Percentiles rank a stretch among this genome's conserved stretches.
Evolutionary conservation across 2,888 invertebrate genomes (phyloP).

Genomic region (Teleogryllus oceanicus): DNA sequence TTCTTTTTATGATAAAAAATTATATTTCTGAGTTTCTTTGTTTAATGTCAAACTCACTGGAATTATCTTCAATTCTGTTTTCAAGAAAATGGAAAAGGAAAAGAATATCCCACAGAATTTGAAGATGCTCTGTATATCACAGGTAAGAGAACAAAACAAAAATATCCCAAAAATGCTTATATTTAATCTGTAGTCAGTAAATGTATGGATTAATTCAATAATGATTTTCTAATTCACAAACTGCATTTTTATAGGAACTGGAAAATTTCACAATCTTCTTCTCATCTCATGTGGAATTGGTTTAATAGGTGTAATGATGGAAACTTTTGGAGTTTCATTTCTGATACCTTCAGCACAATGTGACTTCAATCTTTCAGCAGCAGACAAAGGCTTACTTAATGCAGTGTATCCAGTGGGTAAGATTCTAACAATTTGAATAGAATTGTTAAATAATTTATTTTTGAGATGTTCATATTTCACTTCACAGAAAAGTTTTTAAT

Average conservation of each 20-base stretch:
- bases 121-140: background rate
- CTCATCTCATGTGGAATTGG: constrained; percentile 60
- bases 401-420: constrained; percentile 65
- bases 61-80: background rate
- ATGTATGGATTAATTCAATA: no score
- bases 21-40: no score
- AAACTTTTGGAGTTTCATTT: constrained; percentile 43
- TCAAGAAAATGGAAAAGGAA: background rate
- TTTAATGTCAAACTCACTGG: no score
- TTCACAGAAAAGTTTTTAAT: no score
- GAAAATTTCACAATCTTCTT: constrained; percentile 59
- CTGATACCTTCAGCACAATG: constrained; percentile 65
- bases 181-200: background rate
- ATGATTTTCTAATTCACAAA: background rate
- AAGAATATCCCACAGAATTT: background rate
- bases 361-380: constrained; percentile 59
- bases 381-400: constrained; percentile 60
- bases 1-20: no score
- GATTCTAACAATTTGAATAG: constrained; percentile 26
- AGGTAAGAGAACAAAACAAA: background rate
- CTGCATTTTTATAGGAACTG: constrained; percentile 51
- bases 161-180: no score
- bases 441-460: no score
- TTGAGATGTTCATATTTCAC: no score
- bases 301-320: constrained; percentile 65